These are phyloP conservation scores for Sebastes ruberrimus DNA, from an alignment of 2,797 vertebrate species.

Conservation along the genomic window DNA sequence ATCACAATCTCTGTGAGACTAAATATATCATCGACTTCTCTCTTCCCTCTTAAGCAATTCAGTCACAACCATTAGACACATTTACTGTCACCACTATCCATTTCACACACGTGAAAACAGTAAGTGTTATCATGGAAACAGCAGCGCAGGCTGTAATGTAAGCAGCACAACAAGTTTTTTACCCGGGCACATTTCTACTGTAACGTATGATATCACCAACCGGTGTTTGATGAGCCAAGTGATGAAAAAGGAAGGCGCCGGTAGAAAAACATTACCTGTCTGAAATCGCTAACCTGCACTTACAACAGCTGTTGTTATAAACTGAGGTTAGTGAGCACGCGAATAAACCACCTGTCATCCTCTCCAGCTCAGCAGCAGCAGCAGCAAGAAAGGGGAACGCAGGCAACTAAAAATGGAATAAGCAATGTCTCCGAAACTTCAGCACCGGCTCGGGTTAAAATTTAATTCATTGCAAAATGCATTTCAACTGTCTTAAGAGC, in stretches of 20 bases:
- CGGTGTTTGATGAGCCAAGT: slow-evolving; percentile 13
- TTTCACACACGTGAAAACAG: neutral
- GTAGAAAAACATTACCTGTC: slow-evolving; percentile 10
- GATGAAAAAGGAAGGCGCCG: slow-evolving; percentile 1
- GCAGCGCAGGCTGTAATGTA: neutral
- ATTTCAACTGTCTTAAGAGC: slow-evolving; percentile 61
- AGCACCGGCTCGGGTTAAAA: slow-evolving; percentile 25
- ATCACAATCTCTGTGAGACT: neutral
- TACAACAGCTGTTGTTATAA: slow-evolving; percentile 28
- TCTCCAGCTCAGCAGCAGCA: slow-evolving; percentile 17
- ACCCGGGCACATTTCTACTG: neutral
- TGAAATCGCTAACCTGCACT: slow-evolving; percentile 16
- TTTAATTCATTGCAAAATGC: slow-evolving; percentile 58
- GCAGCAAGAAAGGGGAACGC: slow-evolving; percentile 8
- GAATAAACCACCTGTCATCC: slow-evolving; percentile 40
- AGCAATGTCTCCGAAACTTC: slow-evolving; percentile 35
- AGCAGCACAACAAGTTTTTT: neutral
- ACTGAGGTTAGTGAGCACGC: slow-evolving; percentile 18
- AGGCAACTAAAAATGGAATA: slow-evolving; percentile 2
- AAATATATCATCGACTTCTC: neutral
- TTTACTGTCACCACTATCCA: neutral
- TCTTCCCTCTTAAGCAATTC: neutral
- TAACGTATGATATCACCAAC: neutral
- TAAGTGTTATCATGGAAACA: neutral
- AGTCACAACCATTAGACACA: neutral